A percentile compares a stretch with the other conserved stretches of the same genome.
These are phyloP conservation scores for Meteorus sp. DNA, from an alignment of 1,140 invertebrate species.

Conservation along the genomic window DNA sequence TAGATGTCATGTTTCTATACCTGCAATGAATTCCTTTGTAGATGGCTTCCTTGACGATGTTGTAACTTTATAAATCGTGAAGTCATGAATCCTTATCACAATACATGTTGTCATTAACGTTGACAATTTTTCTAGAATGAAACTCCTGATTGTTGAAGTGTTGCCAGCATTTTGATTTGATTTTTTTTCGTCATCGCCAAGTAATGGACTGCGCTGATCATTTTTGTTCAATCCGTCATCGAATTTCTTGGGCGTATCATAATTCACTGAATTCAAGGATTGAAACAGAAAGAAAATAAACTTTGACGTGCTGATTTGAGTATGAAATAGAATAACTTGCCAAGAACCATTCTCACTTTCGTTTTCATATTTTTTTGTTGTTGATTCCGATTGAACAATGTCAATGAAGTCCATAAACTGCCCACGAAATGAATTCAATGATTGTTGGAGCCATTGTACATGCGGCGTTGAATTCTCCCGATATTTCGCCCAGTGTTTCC, in stretches of 20 bases:
- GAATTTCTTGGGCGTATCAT: not conserved
- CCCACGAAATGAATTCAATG: constrained; percentile 69
- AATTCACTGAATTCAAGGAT: too few species aligned
- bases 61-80: constrained; percentile 81
- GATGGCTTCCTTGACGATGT: constrained; percentile 71
- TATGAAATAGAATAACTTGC: too few species aligned
- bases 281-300: too few species aligned
- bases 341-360: constrained; percentile 17
- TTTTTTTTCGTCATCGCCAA: constrained; percentile 28
- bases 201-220: too few species aligned
- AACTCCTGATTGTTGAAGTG: constrained; percentile 58
- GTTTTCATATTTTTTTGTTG: constrained; percentile 56
- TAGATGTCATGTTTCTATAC: too few species aligned
- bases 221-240: not conserved
- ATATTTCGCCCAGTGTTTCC: constrained; percentile 85
- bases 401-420: constrained; percentile 68
- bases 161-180: constrained; percentile 38
- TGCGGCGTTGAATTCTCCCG: constrained; percentile 70
- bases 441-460: constrained; percentile 74
- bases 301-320: too few species aligned
- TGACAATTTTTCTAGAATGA: constrained; percentile 72
- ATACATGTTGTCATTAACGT: constrained; percentile 92
- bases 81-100: constrained; percentile 86
- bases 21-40: constrained; percentile 79
- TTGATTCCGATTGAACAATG: constrained; percentile 62